Evolutionary conservation across 2,888 invertebrate genomes (phyloP), one percentile per base, ranked within the genome.

Genomic region (Napeogenes sylphis): DNA sequence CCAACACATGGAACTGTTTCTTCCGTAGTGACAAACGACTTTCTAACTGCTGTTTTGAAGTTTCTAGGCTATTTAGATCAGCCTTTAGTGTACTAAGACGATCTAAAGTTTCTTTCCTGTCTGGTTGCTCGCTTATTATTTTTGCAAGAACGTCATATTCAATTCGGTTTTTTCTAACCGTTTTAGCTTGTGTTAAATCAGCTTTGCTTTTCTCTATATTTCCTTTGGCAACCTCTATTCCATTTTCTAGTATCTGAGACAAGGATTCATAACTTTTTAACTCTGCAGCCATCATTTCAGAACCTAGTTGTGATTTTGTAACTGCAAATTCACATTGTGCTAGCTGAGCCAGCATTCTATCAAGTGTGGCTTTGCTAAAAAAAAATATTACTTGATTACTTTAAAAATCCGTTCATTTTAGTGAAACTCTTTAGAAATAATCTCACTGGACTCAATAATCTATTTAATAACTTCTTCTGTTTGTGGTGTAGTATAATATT

Each of bases 101-200:
- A 69, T 94, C 93, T 63, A 92, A 85, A 0, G 95, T 96, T 69
- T 95, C 95, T 75, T 94, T 95, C 71, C 98, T 92, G 76, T 97
- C 97, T 0, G 98, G 98, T 78, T 98, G 97, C 74, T 95, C 94
- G 71, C 94, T 95, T 67, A 98, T 98, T 0, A 97, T 94, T 81
- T 97, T 96, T 0, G 98, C 98, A 51, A 98, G 78, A 12, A 97
- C 94, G 89, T 98, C 98, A 86, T 98, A 98, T 81, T 98, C 98
- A 88, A 96, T 95, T 75, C 96, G 93, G 81, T 98, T 97, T 79
- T 97, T 96, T 13, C 98, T 92, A 35, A 97, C 94, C 70, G 95
- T 94, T 80, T 97, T 97, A 0, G 97, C 97, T 75, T 95, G 92
- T 54, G 94, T 93, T 6, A 98, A 84, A 73, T 96, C 96, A 6